Evolutionary conservation across 2,113 vertebrate species (phyloP), one percentile per base, ranked within the genome.

Genomic region (Chroicocephalus ridibundus): DNA sequence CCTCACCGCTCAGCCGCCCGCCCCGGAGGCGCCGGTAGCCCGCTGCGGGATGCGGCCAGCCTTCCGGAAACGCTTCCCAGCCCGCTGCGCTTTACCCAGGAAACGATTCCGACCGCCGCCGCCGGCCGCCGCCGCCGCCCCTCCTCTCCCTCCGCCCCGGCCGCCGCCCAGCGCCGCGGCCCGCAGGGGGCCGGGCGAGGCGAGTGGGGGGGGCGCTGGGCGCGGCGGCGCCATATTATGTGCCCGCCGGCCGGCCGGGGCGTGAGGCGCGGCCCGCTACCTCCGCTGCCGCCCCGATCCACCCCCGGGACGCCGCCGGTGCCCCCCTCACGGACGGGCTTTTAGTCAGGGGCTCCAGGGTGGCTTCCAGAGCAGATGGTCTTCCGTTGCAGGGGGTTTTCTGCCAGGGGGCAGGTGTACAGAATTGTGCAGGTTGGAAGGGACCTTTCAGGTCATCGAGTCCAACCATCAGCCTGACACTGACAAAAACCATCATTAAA

Each of bases 1-100:
- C 66, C 58, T 49, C 47, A 3, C 38, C 34, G 64, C 51, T 29
- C 54, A 31, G 15, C 65, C 69, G 31, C 93, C 60, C n/a, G 38
- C 21, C 42, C 71, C 60, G 15, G 78, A 47, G 55, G 82, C 91
- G 54, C 82, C 92, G 93, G 9, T 20, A 82, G 97, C 85, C 91
- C 77, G 96, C 97, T 86, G 97, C 96, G 90, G 91, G 97, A 95
- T 57, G 96, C 84, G 65, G 94, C 85, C 97, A 76, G 90, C 96
- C 93, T 92, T 54, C 97, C 98, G 98, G 98, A 98, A 98, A 91
- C 93, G 71, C 83, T 95, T 91, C 72, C 76, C 49, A 25, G 76
- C 81, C 74, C 54, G 46, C 91, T 62, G 61, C 57, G 79, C 84
- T 91, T 96, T 96, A 80, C 96, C 96, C 96, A 86, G 97, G 98